Evolutionary conservation across 2,113 vertebrate species (phyloP).

Genomic region (Cavia aperea): DNA sequence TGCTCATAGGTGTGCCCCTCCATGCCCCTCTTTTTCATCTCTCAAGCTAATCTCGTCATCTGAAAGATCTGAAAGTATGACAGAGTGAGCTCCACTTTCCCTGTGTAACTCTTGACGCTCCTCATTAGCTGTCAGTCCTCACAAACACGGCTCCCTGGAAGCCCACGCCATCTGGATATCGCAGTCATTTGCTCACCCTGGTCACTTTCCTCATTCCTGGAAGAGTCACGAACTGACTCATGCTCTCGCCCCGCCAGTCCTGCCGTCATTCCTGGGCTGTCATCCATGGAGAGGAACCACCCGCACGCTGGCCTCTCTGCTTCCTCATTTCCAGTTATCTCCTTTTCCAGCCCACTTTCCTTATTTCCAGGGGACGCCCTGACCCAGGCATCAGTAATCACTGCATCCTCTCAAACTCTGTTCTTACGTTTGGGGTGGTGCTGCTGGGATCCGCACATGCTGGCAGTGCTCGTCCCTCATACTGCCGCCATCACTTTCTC

Average conservation of each 20-base stretch:
- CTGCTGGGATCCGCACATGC: not conserved
- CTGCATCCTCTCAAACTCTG: not conserved
- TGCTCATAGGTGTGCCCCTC: not conserved
- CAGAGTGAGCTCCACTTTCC: not conserved
- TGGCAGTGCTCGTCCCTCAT: not conserved
- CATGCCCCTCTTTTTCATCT: not conserved
- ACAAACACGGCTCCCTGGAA: not conserved
- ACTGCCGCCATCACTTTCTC: not conserved
- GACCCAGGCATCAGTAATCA: not conserved
- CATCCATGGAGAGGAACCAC: not conserved
- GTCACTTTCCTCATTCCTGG: not conserved
- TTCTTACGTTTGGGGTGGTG: not conserved
- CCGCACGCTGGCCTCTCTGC: not conserved
- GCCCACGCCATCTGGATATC: not conserved
- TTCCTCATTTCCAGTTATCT: slow-evolving; percentile 1
- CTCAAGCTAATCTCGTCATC: not conserved
- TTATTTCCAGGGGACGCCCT: not conserved
- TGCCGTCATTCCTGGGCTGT: not conserved
- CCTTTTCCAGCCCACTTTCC: not conserved
- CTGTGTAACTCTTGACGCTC: not conserved
- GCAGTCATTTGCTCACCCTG: not conserved
- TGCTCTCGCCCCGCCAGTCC: not conserved
- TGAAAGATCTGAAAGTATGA: not conserved
- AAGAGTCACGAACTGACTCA: slow-evolving; percentile 22
- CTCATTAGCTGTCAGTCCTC: not conserved